Conservation (phyloP, 2,113 vertebrate species). For the Cettia cetti region DNA sequence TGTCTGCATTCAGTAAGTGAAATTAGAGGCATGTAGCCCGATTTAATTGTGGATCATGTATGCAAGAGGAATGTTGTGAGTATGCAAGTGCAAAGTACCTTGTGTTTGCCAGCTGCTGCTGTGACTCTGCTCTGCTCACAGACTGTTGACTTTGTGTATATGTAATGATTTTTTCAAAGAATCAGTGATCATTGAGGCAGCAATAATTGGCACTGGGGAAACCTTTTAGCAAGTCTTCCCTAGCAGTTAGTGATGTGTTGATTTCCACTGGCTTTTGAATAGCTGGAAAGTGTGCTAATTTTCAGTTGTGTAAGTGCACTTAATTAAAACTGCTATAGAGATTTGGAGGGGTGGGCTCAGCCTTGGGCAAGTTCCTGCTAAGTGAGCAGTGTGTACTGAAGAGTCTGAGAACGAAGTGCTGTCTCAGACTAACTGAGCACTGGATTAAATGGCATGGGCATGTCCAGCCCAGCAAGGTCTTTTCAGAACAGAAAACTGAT, state of each 20-base stretch:
- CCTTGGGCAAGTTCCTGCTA: not conserved
- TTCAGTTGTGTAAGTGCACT: not conserved
- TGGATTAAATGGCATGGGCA: not conserved
- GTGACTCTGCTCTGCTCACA: not conserved
- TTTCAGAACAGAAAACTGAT: not conserved
- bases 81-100: not conserved
- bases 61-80: not conserved
- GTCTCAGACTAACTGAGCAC: not conserved
- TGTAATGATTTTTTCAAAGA: not conserved
- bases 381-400: not conserved
- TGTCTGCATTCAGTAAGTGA: not conserved
- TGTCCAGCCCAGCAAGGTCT: not conserved
- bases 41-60: not conserved
- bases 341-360: not conserved
- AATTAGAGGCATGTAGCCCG: not conserved
- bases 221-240: not conserved
- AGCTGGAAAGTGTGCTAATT: not conserved
- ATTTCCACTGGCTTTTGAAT: not conserved
- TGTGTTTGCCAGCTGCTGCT: slow-evolving; percentile 1
- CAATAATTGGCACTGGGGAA: slow-evolving; percentile 13
- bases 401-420: not conserved
- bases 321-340: not conserved
- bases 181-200: slow-evolving; percentile 14
- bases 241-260: not conserved
- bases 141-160: not conserved